Conservation (phyloP, 2,797 vertebrate species). For the Ibycter americanus region DNA sequence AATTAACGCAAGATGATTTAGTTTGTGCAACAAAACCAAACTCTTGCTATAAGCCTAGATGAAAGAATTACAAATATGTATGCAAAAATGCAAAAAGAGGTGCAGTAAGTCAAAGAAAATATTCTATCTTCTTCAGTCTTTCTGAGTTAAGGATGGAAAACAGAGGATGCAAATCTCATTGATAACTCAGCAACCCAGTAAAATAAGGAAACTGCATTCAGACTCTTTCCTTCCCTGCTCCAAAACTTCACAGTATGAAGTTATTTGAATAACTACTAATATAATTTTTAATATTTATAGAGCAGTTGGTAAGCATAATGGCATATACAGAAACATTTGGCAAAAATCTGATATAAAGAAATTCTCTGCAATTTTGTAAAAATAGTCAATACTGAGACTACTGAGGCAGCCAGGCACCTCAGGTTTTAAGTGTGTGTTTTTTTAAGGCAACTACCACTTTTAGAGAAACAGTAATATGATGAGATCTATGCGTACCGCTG, state of each 20-base stretch:
- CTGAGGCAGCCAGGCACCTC: not conserved
- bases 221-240: not conserved
- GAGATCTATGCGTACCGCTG: not conserved
- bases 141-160: not conserved
- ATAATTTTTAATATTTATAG: not conserved
- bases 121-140: not conserved
- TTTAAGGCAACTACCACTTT: not conserved
- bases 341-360: not conserved
- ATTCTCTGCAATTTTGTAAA: not conserved
- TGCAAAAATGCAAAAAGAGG: not conserved
- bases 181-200: not conserved
- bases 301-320: not conserved
- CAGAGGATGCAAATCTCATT: not conserved
- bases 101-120: not conserved
- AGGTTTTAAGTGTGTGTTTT: not conserved
- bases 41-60: not conserved
- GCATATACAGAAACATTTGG: not conserved
- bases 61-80: not conserved
- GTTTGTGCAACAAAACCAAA: not conserved
- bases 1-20: not conserved
- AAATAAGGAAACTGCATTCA: not conserved
- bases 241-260: not conserved
- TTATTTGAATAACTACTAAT: not conserved
- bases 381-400: not conserved
- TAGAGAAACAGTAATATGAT: not conserved